Base-by-base conservation (phyloP, 2,888 invertebrate genomes). In the Boloria selene region DNA sequence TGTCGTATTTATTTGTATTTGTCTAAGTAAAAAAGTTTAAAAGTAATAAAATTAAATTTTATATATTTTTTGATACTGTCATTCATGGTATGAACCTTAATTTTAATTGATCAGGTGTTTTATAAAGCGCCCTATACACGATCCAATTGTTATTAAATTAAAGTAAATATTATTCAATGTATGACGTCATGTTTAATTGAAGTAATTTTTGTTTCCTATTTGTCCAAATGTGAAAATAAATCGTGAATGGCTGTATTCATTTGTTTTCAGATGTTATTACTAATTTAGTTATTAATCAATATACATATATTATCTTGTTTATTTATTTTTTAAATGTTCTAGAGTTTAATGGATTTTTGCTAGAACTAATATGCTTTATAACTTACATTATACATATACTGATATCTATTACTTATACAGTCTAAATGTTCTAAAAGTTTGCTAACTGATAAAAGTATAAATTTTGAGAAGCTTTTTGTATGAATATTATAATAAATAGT, bases 1-100 rank as follows among this genome's bases (percentile, higher is more conserved):
- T 54, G 44, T 60, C 50, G 45, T 55, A 45, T 60, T 65, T 63
- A 47, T 65, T 45, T 65, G 53, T 61, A 61, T 65, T 45, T 44
- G 22, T 18, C 22, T n/a, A 44, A 13, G 16, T 61, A 13, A n/a
- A 22, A n/a, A 38, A 22, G 22, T 22, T n/a, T 45, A 56, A 44
- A 55, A 22, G 16, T 26, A 13, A 16, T 44, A 13, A 45, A 56
- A 56, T 18, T 45, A 17, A 58, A 47, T 49, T 26, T 31, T 56
- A 31, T 60, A 38, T 45, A 56, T 65, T 65, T 58, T 26, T 51
- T 18, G 44, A 58, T 65, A 53, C 56, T 16, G 61, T 13, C 56
- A 68, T 65, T 61, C 52, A 58, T 44, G 31, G 49, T 26, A 3
- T 17, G 38, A 5, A 22, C 17, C 14, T 18, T 6, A 18, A 22